phyloP scores from a whole-genome alignment of 2,797 vertebrate genomes.

The Mastacembelus armatus region DNA sequence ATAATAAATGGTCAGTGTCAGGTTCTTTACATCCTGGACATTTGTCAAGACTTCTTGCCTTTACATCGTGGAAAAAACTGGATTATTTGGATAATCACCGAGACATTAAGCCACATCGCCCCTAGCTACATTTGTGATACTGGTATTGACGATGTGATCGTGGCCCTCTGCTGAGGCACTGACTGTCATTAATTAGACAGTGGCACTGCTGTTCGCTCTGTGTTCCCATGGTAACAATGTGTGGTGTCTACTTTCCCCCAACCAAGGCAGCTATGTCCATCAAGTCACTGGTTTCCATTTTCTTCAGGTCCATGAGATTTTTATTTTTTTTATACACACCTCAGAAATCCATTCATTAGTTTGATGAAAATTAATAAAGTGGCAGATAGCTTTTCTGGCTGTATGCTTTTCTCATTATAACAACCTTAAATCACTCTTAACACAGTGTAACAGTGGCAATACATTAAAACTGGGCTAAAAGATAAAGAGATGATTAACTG shows the following conservation, averaged over 20 bases:
- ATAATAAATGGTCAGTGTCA: constrained; percentile 55
- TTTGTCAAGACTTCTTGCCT: constrained; percentile 21
- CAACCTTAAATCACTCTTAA: neutral
- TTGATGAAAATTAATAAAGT: constrained; percentile 50
- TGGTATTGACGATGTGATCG: constrained; percentile 77
- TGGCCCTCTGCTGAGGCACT: constrained; percentile 70
- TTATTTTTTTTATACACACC: constrained; percentile 43
- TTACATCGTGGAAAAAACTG: constrained; percentile 30
- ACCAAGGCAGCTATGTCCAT: constrained; percentile 60
- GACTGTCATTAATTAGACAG: constrained; percentile 80
- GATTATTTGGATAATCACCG: constrained; percentile 54
- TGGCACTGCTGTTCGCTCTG: constrained; percentile 75
- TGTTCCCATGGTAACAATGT: constrained; percentile 84
- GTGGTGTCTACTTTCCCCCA: constrained; percentile 70
- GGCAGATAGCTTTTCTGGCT: constrained; percentile 13
- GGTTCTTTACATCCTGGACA: constrained; percentile 46
- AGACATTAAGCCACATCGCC: constrained; percentile 49
- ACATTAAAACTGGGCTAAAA: neutral
- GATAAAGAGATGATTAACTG: neutral
- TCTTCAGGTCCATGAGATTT: constrained; percentile 54
- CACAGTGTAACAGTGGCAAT: neutral
- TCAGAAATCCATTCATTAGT: constrained; percentile 41
- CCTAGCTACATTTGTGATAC: constrained; percentile 59
- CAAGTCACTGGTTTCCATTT: constrained; percentile 64
- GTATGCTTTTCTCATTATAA: constrained; percentile 34